phyloP scores from a whole-genome alignment of 2,797 vertebrate genomes.

The Hippopotamyrus pictus region DNA sequence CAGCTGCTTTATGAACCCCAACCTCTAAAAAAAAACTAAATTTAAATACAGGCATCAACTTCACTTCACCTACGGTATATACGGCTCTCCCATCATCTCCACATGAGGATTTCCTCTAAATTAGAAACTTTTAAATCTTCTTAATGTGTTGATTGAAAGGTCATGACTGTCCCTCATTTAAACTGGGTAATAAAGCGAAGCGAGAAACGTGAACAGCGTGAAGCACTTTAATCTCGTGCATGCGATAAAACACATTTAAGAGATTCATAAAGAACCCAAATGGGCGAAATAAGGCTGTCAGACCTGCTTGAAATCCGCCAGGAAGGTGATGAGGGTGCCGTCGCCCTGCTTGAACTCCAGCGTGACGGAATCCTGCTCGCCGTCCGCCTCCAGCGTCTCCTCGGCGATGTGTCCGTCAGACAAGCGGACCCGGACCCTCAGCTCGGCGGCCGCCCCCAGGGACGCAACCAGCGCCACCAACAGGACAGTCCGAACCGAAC shows the following conservation, averaged over 20 bases:
- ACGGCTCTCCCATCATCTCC: background rate
- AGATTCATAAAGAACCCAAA: background rate
- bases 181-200: background rate
- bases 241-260: background rate
- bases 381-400: constrained; percentile 87
- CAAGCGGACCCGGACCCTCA: constrained; percentile 83
- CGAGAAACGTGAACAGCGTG: background rate
- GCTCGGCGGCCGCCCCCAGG: constrained; percentile 62
- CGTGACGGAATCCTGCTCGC: constrained; percentile 74
- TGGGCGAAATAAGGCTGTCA: background rate
- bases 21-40: background rate
- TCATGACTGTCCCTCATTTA: background rate
- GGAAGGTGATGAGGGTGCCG: constrained; percentile 81
- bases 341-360: constrained; percentile 84
- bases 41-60: background rate
- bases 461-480: constrained; percentile 46
- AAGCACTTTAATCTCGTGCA: background rate
- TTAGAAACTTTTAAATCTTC: background rate
- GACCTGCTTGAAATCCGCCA: constrained; percentile 89
- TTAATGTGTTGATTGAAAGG: background rate
- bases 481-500: constrained; percentile 45
- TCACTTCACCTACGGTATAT: background rate
- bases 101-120: background rate
- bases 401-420: constrained; percentile 83
- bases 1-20: background rate